Percentiles rank a stretch among this genome's conserved stretches.
phyloP scores from a whole-genome alignment of 2,888 invertebrate genomes.

The Trachelus tabidus region DNA sequence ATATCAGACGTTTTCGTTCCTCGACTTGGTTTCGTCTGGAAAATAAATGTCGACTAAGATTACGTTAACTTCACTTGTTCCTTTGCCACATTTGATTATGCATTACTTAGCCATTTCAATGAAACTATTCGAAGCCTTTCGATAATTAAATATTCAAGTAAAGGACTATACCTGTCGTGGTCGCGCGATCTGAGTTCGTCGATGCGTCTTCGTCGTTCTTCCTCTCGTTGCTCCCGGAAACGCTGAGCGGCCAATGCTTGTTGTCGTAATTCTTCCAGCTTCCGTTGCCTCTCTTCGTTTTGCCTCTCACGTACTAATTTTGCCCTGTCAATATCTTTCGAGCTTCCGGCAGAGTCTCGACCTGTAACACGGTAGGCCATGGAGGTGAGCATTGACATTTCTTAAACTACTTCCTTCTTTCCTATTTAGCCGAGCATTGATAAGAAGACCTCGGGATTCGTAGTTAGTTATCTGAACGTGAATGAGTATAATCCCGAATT shows the following conservation, averaged over 20 bases:
- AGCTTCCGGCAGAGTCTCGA: slow-evolving; percentile 57
- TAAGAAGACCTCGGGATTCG: neutral
- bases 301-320: slow-evolving; percentile 84
- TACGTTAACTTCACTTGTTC: neutral
- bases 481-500: neutral
- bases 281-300: slow-evolving; percentile 88
- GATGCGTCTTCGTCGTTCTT: slow-evolving; percentile 83
- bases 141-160: neutral
- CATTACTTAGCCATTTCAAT: neutral
- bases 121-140: neutral
- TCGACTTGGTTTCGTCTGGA: slow-evolving; percentile 75
- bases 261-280: slow-evolving; percentile 88
- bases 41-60: slow-evolving; percentile 9
- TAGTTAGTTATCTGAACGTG: neutral
- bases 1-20: slow-evolving; percentile 88
- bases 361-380: slow-evolving; percentile 42
- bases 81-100: no score
- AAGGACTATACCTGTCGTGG: slow-evolving; percentile 70
- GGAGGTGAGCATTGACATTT: neutral
- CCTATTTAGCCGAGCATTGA: neutral
- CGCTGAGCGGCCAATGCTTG: slow-evolving; percentile 90
- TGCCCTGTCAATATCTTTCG: slow-evolving; percentile 62
- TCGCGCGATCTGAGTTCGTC: slow-evolving; percentile 86
- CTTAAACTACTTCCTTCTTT: neutral
- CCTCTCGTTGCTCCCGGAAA: slow-evolving; percentile 89